A percentile compares a stretch with the other conserved stretches of the same genome.
Conservation (phyloP, 2,888 invertebrate genomes). For the Liopterus haemorrhoidalis region DNA sequence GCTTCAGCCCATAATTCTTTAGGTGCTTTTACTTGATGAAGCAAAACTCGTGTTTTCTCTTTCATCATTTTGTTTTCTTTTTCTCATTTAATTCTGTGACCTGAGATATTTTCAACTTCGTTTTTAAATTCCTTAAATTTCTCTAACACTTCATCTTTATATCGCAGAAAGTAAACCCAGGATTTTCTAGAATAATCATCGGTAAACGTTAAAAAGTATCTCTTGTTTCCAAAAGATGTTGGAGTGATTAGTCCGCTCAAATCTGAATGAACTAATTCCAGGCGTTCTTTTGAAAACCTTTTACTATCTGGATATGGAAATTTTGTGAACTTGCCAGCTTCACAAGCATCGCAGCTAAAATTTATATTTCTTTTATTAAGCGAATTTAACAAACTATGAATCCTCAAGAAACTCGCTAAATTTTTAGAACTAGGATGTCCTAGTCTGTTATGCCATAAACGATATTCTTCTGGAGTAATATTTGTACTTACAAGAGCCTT, state of each 20-base stretch:
- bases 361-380: no score
- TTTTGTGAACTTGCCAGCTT: neutral
- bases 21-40: no score
- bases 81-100: conserved; percentile 29
- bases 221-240: conserved; percentile 11
- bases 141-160: conserved; percentile 35
- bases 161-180: conserved; percentile 36
- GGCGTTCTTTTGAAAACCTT: neutral
- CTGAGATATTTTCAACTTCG: conserved; percentile 32
- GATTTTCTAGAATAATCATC: conserved; percentile 14
- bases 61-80: no score
- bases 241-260: conserved; percentile 24
- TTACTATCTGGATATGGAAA: neutral
- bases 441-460: no score
- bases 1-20: no score
- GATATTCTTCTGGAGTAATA: no score
- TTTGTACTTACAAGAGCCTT: no score
- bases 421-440: no score
- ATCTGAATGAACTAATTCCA: conserved; percentile 14
- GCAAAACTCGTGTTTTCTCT: no score
- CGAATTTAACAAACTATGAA: no score
- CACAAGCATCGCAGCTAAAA: no score
- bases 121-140: conserved; percentile 32
- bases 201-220: conserved; percentile 15
- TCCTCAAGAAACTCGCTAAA: no score